Conservation (phyloP, 2,888 invertebrate genomes). For the Syrista parreyssii region DNA sequence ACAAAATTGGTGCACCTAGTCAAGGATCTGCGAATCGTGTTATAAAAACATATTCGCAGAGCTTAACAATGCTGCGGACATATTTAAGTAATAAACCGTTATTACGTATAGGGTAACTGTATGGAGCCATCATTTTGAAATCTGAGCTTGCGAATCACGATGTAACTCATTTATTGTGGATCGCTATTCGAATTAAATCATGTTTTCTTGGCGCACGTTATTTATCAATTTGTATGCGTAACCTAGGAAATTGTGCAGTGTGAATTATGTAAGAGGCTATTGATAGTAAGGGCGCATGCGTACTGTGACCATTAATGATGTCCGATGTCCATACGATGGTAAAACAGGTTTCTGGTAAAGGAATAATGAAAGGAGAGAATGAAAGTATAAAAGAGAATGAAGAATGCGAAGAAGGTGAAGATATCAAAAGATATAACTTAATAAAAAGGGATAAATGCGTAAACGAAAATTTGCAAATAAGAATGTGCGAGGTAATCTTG, state of each 20-base stretch:
- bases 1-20: slow-evolving; percentile 45
- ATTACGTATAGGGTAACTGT: slow-evolving; percentile 44
- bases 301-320: background rate
- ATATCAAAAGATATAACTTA: background rate
- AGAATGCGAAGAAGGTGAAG: background rate
- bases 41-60: background rate
- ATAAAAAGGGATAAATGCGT: background rate
- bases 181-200: slow-evolving; percentile 23
- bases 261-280: background rate
- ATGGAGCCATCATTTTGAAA: slow-evolving; percentile 45
- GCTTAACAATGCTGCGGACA: background rate
- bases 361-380: background rate
- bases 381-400: background rate
- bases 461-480: slow-evolving; percentile 12
- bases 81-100: slow-evolving; percentile 38
- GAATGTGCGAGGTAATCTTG: slow-evolving; percentile 27
- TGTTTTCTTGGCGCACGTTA: slow-evolving; percentile 13
- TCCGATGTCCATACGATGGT: background rate
- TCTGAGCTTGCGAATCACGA: slow-evolving; percentile 36
- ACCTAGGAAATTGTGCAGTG: background rate
- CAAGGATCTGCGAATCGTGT: slow-evolving; percentile 26
- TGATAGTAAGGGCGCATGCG: background rate
- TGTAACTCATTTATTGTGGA: slow-evolving; percentile 19
- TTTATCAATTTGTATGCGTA: background rate
- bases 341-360: background rate